Evolutionary conservation across 1,140 invertebrate genomes (phyloP), one percentile per base, ranked within the genome.

Genomic region (Luehdorfia chinensis): DNA sequence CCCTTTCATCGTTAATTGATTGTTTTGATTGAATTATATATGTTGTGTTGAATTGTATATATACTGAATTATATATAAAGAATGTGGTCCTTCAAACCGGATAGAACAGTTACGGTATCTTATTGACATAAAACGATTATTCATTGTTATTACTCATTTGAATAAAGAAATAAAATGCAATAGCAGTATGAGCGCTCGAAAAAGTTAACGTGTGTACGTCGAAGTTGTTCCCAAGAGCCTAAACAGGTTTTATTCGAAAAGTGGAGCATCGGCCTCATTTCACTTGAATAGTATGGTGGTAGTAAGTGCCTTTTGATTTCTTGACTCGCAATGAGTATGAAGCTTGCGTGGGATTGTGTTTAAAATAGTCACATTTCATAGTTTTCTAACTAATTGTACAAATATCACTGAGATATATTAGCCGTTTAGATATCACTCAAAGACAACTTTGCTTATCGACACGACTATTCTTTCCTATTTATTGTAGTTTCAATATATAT

Each of bases 261-360:
- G 66, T 79, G 54, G 76, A 74, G 58, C 74, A 63, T 63, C 70
- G 76, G 61, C 74, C 76, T 58, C 74, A 66, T 75, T 75, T 68
- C 66, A 64, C 60, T 51, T 60, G 48, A 56, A 62, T 64, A 57
- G 54, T 60, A 50, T 50, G 46, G 36, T 54, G 50, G n/a, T n/a
- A n/a, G n/a, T n/a, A n/a, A 46, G 61, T 61, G 61, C 59, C 47
- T 59, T 70, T 69, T 67, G 69, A 67, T 75, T 73, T 71, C 66
- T 66, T 74, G 62, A 51, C 51, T 52, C 51, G 48, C 54, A 43
- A 58, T 27, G 32, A 37, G 47, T 55, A n/a, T n/a, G n/a, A n/a
- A n/a, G n/a, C n/a, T n/a, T n/a, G n/a, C n/a, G n/a, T n/a, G n/a
- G n/a, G n/a, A n/a, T n/a, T n/a, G n/a, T n/a, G n/a, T n/a, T n/a